A percentile compares a stretch with the other conserved stretches of the same genome.
phyloP scores from a whole-genome alignment of 2,797 vertebrate species.

The Neopelma chrysocephalum region DNA sequence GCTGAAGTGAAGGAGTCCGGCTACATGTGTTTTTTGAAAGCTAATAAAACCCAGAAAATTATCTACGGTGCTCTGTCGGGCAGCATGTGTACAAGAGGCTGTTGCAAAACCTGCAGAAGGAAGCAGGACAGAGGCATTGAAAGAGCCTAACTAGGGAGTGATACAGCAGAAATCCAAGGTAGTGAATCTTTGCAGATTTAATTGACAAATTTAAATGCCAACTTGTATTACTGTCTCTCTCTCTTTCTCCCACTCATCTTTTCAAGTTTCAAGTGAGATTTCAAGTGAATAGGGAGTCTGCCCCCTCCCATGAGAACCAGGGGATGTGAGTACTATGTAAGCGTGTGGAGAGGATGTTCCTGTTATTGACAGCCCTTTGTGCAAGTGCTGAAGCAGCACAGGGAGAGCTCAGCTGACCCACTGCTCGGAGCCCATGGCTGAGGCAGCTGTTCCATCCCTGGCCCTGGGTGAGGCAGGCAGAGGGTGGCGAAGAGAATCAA shows the following conservation, averaged over 20 bases:
- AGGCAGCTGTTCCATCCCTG: fast-evolving
- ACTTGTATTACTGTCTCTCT: neutral
- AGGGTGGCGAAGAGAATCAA: neutral
- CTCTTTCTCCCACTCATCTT: neutral
- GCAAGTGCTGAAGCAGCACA: fast-evolving
- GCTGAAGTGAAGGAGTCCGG: constrained; percentile 32
- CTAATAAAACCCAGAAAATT: constrained; percentile 54
- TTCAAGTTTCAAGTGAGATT: neutral
- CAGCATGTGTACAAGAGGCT: neutral
- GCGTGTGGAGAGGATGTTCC: fast-evolving
- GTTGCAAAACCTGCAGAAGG: constrained; percentile 12
- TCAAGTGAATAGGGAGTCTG: neutral
- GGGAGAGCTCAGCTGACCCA: neutral
- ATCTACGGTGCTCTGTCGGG: neutral
- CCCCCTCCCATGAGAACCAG: neutral
- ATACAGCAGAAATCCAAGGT: constrained; percentile 37
- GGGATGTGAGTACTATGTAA: neutral
- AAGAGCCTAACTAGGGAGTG: neutral
- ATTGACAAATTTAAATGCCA: constrained; percentile 33
- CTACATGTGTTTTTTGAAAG: constrained; percentile 33
- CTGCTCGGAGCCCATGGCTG: neutral
- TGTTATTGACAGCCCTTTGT: neutral
- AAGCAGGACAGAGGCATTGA: neutral
- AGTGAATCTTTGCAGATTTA: neutral
- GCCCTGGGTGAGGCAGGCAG: neutral